A percentile compares a stretch with the other conserved stretches of the same genome.
phyloP scores from a whole-genome alignment of 2,888 invertebrate species.

The Cenopis cana region DNA sequence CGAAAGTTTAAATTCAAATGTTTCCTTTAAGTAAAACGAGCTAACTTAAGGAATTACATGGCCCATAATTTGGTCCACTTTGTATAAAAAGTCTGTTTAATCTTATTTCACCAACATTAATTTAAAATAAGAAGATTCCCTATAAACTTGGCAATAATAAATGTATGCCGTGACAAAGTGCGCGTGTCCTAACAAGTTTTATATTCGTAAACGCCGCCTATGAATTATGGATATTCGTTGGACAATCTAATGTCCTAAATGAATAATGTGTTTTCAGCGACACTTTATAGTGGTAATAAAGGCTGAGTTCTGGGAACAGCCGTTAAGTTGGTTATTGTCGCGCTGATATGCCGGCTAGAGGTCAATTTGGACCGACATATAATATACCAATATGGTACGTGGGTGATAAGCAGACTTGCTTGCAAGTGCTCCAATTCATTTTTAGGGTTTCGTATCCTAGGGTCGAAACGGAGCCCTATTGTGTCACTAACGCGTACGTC shows the following conservation, averaged over 20 bases:
- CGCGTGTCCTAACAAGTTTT: conserved; percentile 38
- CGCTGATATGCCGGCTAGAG: conserved; percentile 15
- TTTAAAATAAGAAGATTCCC: conserved; percentile 2
- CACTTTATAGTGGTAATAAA: conserved; percentile 44
- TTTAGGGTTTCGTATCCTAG: too few relatives aligned
- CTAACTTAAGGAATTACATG: too few relatives aligned
- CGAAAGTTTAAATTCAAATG: too few relatives aligned
- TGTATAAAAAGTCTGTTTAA: too few relatives aligned
- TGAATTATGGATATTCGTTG: conserved; percentile 64
- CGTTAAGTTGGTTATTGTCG: conserved; percentile 39
- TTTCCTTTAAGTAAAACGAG: too few relatives aligned
- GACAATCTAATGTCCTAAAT: conserved; percentile 64
- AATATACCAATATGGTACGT: background rate
- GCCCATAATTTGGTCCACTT: too few relatives aligned
- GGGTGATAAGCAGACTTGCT: too few relatives aligned
- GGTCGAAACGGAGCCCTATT: too few relatives aligned
- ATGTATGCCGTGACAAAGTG: conserved; percentile 34
- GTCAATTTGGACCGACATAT: background rate
- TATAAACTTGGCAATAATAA: conserved; percentile 34
- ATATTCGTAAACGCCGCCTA: conserved; percentile 48
- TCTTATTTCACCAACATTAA: background rate
- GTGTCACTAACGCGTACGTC: too few relatives aligned
- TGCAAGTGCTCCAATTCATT: too few relatives aligned
- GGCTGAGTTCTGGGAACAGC: conserved; percentile 37
- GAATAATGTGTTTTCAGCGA: conserved; percentile 65